Conservation (phyloP, 2,888 invertebrate species). For the Chloroclystis v-ata region DNA sequence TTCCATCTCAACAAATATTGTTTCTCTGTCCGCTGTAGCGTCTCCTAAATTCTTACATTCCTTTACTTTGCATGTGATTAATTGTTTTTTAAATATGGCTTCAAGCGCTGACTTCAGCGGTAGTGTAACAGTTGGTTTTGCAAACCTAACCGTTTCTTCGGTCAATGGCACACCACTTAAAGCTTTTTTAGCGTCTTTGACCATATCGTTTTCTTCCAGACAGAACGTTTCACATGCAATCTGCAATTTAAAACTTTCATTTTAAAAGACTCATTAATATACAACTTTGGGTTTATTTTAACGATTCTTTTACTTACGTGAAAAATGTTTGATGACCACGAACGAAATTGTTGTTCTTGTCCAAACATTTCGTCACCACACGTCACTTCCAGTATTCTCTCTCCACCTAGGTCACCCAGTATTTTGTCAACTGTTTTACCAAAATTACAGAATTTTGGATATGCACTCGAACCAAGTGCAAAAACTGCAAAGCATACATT, state of each 20-base stretch:
- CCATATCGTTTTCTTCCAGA: slow-evolving; percentile 90
- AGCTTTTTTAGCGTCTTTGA: slow-evolving; percentile 87
- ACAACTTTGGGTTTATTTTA: no score
- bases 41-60: slow-evolving; percentile 79
- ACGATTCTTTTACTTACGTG: slow-evolving; percentile 81
- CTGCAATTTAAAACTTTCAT: slow-evolving; percentile 68
- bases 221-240: slow-evolving; percentile 95
- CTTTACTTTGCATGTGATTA: slow-evolving; percentile 75
- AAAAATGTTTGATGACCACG: slow-evolving; percentile 93
- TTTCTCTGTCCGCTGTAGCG: slow-evolving; percentile 71
- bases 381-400: slow-evolving; percentile 86
- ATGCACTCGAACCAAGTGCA: slow-evolving; percentile 95
- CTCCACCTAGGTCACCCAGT: slow-evolving; percentile 92
- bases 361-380: slow-evolving; percentile 97
- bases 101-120: slow-evolving; percentile 53
- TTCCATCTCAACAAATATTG: slow-evolving; percentile 79
- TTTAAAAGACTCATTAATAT: no score
- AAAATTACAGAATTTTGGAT: slow-evolving; percentile 97
- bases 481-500: slow-evolving; percentile 96
- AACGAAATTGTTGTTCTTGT: slow-evolving; percentile 93
- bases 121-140: slow-evolving; percentile 65
- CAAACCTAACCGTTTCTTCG: slow-evolving; percentile 84
- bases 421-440: slow-evolving; percentile 94
- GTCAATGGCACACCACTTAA: slow-evolving; percentile 85
- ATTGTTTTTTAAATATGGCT: slow-evolving; percentile 52